These are phyloP conservation scores for Idaea aversata DNA, from an alignment of 2,888 invertebrate species.

Conservation along the genomic window DNA sequence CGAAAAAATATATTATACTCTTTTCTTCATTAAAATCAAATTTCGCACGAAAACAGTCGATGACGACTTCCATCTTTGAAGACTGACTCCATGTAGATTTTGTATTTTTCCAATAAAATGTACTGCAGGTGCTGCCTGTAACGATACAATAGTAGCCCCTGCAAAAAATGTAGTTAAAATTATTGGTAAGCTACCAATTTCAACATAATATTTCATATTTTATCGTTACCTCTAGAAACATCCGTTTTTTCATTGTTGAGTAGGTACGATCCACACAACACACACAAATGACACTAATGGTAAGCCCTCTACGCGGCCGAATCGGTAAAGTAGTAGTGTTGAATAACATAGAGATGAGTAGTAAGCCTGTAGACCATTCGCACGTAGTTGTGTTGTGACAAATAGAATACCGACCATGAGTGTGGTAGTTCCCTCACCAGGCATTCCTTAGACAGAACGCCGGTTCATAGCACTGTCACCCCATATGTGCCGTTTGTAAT, in stretches of 20 bases:
- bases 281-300: slow-evolving; percentile 20
- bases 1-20: too few relatives aligned
- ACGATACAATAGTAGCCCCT: too few relatives aligned
- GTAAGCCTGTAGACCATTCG: slow-evolving; percentile 50
- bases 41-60: too few relatives aligned
- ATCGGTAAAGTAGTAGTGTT: slow-evolving; percentile 62
- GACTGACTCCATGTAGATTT: too few relatives aligned
- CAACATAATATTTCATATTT: too few relatives aligned
- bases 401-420: slow-evolving; percentile 53
- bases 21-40: too few relatives aligned
- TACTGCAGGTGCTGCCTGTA: too few relatives aligned
- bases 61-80: too few relatives aligned
- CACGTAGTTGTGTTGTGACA: slow-evolving; percentile 65
- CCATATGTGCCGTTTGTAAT: slow-evolving; percentile 60
- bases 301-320: background rate
- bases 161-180: too few relatives aligned
- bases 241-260: background rate
- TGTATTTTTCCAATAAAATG: too few relatives aligned
- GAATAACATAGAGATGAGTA: slow-evolving; percentile 56
- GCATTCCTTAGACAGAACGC: slow-evolving; percentile 74
- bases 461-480: slow-evolving; percentile 35
- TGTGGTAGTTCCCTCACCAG: slow-evolving; percentile 49
- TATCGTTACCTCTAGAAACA: too few relatives aligned
- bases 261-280: slow-evolving; percentile 5
- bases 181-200: too few relatives aligned